Conservation (phyloP, 2,888 invertebrate species). For the Ceriagrion tenellum region DNA sequence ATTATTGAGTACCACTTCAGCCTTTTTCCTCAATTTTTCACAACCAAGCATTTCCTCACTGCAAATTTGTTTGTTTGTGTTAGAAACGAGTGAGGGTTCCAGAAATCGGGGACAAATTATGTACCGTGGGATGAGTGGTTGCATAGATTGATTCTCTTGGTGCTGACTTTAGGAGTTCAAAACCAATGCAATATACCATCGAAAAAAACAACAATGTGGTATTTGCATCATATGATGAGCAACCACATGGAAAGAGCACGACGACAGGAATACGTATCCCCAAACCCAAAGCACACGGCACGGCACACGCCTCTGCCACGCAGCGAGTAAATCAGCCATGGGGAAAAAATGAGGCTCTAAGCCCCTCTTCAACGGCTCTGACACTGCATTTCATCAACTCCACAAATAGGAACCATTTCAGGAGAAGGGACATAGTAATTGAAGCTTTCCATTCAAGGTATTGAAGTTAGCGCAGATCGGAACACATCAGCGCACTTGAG, state of each 20-base stretch:
- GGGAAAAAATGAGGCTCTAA: no score
- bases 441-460: not conserved
- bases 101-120: conserved; percentile 2
- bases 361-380: no score
- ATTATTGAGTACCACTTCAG: conserved; percentile 42
- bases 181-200: not conserved
- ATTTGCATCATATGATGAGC: not conserved
- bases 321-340: no score
- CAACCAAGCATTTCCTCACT: conserved; percentile 46
- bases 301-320: no score
- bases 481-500: no score
- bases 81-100: conserved; percentile 11
- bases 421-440: not conserved
- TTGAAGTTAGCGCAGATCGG: no score
- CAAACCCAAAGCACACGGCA: no score
- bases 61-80: not conserved
- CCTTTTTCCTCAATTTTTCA: conserved; percentile 52
- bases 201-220: not conserved
- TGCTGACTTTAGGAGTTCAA: conserved; percentile 20
- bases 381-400: conserved; percentile 19
- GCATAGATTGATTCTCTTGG: not conserved
- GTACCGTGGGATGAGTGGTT: not conserved
- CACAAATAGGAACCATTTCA: conserved; percentile 39
- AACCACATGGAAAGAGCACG: not conserved
- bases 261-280: no score